Conservation (phyloP, 2,797 vertebrate genomes). For the Borostomias antarcticus region DNA sequence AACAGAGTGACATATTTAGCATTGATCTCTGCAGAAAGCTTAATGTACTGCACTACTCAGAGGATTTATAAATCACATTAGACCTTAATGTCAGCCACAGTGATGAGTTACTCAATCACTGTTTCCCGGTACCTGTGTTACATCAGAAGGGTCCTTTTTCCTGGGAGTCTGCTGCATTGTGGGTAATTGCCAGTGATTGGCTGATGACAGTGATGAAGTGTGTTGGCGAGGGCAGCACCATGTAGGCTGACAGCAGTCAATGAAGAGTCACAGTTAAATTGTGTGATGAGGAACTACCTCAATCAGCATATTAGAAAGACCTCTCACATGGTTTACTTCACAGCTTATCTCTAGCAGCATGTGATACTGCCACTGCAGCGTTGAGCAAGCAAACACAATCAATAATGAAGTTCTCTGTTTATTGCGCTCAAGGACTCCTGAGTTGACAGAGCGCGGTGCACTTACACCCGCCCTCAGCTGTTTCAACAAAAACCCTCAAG, state of each 20-base stretch:
- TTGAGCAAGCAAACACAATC: neutral
- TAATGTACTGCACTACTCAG: slow-evolving; percentile 40
- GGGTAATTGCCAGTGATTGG: slow-evolving; percentile 44
- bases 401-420: neutral
- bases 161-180: slow-evolving; percentile 49
- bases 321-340: neutral
- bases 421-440: neutral
- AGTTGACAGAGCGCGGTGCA: neutral
- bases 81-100: slow-evolving; percentile 30
- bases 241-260: slow-evolving; percentile 11
- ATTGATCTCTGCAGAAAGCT: slow-evolving; percentile 18
- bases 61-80: slow-evolving; percentile 58
- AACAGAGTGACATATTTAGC: slow-evolving; percentile 26
- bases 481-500: neutral
- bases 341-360: neutral
- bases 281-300: neutral
- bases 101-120: slow-evolving; percentile 54
- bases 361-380: neutral
- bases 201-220: slow-evolving; percentile 21
- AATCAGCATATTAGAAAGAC: neutral
- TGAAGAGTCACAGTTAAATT: neutral
- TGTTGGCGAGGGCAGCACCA: neutral
- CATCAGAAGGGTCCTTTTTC: slow-evolving; percentile 10
- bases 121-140: slow-evolving; percentile 24
- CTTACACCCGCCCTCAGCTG: neutral